Conservation (phyloP, 2,797 vertebrate genomes). For the Gadopsis marmoratus region DNA sequence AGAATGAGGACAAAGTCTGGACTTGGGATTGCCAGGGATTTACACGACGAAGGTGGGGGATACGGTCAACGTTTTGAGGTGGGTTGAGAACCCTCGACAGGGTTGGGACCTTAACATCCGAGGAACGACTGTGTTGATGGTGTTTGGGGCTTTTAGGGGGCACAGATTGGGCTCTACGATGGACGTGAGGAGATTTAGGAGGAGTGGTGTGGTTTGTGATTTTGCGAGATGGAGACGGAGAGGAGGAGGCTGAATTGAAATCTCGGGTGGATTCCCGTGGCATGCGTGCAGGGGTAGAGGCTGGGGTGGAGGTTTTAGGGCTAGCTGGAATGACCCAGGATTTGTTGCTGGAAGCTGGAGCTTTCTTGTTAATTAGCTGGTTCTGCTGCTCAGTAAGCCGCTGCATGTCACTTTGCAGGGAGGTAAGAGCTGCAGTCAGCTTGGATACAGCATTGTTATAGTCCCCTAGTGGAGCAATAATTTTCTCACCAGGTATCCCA, state of each 20-base stretch:
- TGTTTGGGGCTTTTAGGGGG: conserved; percentile 91
- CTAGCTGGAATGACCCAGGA: conserved; percentile 90
- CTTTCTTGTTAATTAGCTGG: conserved; percentile 87
- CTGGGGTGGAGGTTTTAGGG: conserved; percentile 74
- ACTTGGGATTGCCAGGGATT: conserved; percentile 88
- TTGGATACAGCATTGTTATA: conserved; percentile 94
- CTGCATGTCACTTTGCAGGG: conserved; percentile 93
- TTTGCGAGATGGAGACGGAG: conserved; percentile 87
- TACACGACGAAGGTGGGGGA: conserved; percentile 90
- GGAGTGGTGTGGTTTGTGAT: conserved; percentile 67
- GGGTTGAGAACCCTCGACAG: conserved; percentile 87
- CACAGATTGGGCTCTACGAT: conserved; percentile 85
- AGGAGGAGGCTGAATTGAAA: conserved; percentile 81
- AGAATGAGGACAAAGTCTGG: conserved; percentile 92
- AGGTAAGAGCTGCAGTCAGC: conserved; percentile 90
- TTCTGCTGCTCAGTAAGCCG: conserved; percentile 92
- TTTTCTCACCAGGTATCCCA: conserved; percentile 80
- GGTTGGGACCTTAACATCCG: conserved; percentile 84
- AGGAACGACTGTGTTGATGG: conserved; percentile 75
- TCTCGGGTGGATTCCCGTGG: conserved; percentile 83
- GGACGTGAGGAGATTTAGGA: conserved; percentile 84
- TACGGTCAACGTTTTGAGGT: conserved; percentile 90
- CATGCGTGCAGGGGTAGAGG: conserved; percentile 65
- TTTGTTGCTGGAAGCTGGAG: conserved; percentile 65
- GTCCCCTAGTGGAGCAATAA: conserved; percentile 88